phyloP scores from a whole-genome alignment of 2,113 vertebrate genomes.

The Hydrochoerus hydrochaeris region DNA sequence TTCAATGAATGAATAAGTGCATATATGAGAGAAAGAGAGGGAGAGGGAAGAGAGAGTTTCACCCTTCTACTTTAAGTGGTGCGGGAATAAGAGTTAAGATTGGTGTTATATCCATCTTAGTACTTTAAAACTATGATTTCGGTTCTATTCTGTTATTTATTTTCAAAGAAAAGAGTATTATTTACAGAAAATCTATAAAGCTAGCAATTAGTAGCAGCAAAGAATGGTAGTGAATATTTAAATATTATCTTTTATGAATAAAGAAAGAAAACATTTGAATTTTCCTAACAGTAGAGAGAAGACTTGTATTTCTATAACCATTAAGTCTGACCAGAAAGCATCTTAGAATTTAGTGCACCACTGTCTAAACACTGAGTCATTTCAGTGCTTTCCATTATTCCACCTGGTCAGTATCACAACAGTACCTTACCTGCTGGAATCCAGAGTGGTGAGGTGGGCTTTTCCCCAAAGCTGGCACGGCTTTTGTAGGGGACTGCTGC shows the following conservation, averaged over 20 bases:
- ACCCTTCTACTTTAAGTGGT: background rate
- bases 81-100: background rate
- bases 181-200: constrained; percentile 43
- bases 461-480: constrained; percentile 92
- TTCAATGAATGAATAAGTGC: background rate
- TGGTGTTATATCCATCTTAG: background rate
- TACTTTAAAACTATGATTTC: background rate
- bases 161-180: background rate
- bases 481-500: constrained; percentile 94
- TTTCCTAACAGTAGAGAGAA: background rate
- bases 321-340: background rate
- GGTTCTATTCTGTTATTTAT: background rate
- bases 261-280: background rate
- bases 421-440: constrained; percentile 93
- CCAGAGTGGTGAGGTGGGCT: constrained; percentile 95
- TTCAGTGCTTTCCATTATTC: background rate
- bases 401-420: accelerated
- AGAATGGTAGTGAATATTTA: constrained; percentile 11
- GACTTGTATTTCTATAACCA: background rate
- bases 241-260: background rate
- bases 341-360: background rate
- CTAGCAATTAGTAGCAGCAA: background rate
- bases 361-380: background rate
- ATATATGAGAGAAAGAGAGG: background rate
- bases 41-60: too few species aligned